Evolutionary conservation across 2,113 vertebrate genomes (phyloP), one percentile per base, ranked within the genome.

Genomic region (Hystrix brachyura): DNA sequence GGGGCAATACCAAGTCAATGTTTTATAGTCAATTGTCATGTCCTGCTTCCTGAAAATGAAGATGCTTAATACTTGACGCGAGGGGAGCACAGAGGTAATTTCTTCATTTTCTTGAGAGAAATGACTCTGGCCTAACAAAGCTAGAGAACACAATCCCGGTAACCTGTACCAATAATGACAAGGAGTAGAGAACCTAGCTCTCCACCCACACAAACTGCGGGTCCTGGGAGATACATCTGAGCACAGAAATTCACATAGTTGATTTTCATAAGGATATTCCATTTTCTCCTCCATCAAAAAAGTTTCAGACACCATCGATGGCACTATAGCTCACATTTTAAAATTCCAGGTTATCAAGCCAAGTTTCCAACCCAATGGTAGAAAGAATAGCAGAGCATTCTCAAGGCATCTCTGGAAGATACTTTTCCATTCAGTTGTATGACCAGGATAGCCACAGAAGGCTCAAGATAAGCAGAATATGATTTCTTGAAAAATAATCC

Each of bases 241-340:
- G 43, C 55, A 82, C 1, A 92, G 38, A 55, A 38, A 19, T 94
- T 92, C 23, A 43, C 25, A 11, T 60, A 93, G 5, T 0, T 90
- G 3, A 87, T 60, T 78, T 84, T 60, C 72, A 43, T 79, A 87
- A 91, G 21, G 43, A 76, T 32, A 79, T 48, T 72, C 84, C 60
- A 32, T 64, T 85, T 95, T 69, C 43, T 19, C 57, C n/a, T 60
- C 72, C 34, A 51, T 88, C 38, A 67, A 15, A 89, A 92, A 57
- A 55, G 71, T 94, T 43, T 48, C 34, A 87, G 23, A 80, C 25
- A 76, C 48, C 76, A 97, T 62, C 8, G 65, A 86, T 96, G 71
- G 71, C 90, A 95, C 76, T 60, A 85, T 87, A 92, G 69, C 78
- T 95, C 90, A 91, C 74, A 84, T 90, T 96, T 95, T 78, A 38